Base-by-base conservation (phyloP, 2,113 vertebrate genomes). In the Thomomys bottae region DNA sequence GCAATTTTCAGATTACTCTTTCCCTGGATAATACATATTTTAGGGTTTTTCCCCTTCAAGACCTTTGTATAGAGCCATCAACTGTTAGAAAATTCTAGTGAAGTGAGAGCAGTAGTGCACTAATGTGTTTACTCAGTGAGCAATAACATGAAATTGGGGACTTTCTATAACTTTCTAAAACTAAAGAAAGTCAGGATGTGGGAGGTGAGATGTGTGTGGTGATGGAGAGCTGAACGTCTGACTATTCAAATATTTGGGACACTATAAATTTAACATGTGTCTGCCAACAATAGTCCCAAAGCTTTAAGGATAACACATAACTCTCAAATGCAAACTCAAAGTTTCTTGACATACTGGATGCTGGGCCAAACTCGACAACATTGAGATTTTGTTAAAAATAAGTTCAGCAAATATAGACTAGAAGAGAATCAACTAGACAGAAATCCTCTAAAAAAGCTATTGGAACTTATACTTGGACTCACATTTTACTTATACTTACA, bases 1-100 rank as follows among this genome's bases (percentile, higher is more conserved):
- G 54, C 2, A 36, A 63, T 83, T 89, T 95, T 83, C 70, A 76
- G 59, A 76, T 42, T 94, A 40, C 45, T 92, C 89, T 89, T 77
- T 71, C 45, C 54, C 66, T 79, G 23, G 6, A 70, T 87, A 79
- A 30, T 34, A 45, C n/a, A 64, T 32, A 84, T 68, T 86, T 6
- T 84, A n/a, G 45, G 7, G 21, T 59, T 71, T 38, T 71, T 71
- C 23, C 26, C 67, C 18, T 11, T 17, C 24, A 54, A 54, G 49
- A 54, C 3, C 12, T 54, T 54, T 54, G 18, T 54, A 54, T 54
- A 54, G 7, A 40, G 26, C 21, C 54, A 91, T 79, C 14, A 84
- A 76, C 71, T 85, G 61, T 90, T 90, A 89, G 77, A 89, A 94
- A 57, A 57, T 76, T 73, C 26, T 91, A 11, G 5, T 54, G 11